Percentiles rank a stretch among this genome's conserved stretches.
These are phyloP conservation scores for Troides helena DNA, from an alignment of 2,888 invertebrate species.

Conservation along the genomic window DNA sequence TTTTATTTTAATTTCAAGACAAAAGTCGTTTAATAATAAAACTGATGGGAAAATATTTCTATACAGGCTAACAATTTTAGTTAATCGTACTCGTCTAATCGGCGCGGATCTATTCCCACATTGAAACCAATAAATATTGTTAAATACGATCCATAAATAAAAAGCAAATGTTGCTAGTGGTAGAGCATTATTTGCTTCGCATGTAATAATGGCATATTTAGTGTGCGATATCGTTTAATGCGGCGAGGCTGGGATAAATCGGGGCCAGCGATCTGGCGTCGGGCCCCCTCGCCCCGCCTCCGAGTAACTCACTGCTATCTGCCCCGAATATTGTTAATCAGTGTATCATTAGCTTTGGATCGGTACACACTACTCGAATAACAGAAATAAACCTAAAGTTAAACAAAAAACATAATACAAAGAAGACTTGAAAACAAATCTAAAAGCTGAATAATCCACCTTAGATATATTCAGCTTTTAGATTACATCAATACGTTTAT, in stretches of 20 bases:
- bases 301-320: constrained; percentile 76
- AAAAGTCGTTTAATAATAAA: neutral
- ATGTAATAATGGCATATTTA: constrained; percentile 79
- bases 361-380: constrained; percentile 49
- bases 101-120: constrained; percentile 26
- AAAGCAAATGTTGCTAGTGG: constrained; percentile 49
- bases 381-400: too few relatives aligned
- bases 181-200: constrained; percentile 74
- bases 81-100: constrained; percentile 5
- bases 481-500: too few relatives aligned
- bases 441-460: too few relatives aligned
- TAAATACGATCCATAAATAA: constrained; percentile 53
- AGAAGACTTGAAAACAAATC: too few relatives aligned
- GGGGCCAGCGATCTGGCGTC: constrained; percentile 73
- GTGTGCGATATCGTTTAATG: constrained; percentile 77
- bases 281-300: constrained; percentile 61
- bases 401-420: too few relatives aligned
- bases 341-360: constrained; percentile 72
- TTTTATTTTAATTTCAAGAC: neutral
- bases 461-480: neutral
- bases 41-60: constrained; percentile 3
- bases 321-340: constrained; percentile 80
- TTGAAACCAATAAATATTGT: constrained; percentile 26
- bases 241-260: constrained; percentile 75
- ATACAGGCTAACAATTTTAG: constrained; percentile 6